Conservation (phyloP, 2,797 vertebrate genomes). For the Crypturellus tataupa region DNA sequence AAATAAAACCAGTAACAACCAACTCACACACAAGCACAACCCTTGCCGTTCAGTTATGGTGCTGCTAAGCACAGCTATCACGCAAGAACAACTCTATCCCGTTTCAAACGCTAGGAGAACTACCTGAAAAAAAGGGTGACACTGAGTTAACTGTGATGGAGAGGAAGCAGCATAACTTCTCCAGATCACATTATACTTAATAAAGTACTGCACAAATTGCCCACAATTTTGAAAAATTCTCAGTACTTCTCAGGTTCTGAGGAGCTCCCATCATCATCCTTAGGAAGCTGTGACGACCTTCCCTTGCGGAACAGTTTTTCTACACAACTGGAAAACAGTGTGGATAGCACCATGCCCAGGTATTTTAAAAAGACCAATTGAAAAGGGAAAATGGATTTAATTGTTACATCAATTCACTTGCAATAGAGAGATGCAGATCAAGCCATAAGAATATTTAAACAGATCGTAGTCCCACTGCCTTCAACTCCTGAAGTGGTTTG, state of each 20-base stretch:
- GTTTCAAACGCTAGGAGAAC: neutral
- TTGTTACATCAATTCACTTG: neutral
- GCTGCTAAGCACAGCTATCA: neutral
- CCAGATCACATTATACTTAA: slow-evolving; percentile 37
- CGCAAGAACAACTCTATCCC: neutral
- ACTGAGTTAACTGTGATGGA: neutral
- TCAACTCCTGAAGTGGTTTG: slow-evolving; percentile 13
- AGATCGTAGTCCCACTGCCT: neutral
- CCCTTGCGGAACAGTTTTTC: slow-evolving; percentile 27
- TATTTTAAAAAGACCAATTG: neutral
- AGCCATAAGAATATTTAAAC: neutral
- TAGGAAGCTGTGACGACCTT: slow-evolving; percentile 44
- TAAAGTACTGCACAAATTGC: slow-evolving; percentile 22
- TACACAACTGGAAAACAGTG: neutral
- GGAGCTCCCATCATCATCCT: slow-evolving; percentile 50
- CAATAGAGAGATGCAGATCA: neutral
- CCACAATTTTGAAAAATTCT: slow-evolving; percentile 56
- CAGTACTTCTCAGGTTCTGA: slow-evolving; percentile 33
- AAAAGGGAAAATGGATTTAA: neutral
- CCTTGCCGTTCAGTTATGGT: neutral
- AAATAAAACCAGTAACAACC: too few relatives aligned
- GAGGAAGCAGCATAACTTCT: neutral
- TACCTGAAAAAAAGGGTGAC: slow-evolving; percentile 17
- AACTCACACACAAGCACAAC: neutral
- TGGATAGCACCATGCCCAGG: neutral